Evolutionary conservation across 2,113 vertebrate species (phyloP).

Genomic region (Opisthocomus hoazin): DNA sequence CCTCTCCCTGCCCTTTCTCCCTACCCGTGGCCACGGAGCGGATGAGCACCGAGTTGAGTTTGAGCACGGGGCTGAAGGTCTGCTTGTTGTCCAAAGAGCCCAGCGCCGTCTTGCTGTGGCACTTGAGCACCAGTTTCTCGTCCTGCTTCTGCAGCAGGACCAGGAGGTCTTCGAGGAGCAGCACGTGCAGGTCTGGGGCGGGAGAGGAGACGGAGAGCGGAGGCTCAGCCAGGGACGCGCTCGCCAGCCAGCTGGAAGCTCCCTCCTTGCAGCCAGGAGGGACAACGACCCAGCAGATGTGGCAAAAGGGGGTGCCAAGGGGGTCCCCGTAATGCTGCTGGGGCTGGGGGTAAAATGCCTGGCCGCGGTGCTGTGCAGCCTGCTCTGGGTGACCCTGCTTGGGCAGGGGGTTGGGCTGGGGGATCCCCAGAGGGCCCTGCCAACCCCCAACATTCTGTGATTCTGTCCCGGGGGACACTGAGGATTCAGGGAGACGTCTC

Average conservation of each 20-base stretch:
- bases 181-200: constrained; percentile 83
- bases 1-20: too few species aligned
- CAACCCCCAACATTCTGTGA: too few species aligned
- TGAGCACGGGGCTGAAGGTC: constrained; percentile 86
- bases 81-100: constrained; percentile 81
- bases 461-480: not conserved
- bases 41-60: constrained; percentile 84
- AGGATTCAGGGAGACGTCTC: not conserved
- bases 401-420: too few species aligned
- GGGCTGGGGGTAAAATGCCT: not conserved
- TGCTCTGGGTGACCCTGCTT: too few species aligned
- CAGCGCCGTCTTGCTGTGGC: constrained; percentile 63
- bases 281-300: accelerated
- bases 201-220: accelerated
- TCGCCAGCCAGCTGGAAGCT: not conserved
- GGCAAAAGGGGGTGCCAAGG: not conserved
- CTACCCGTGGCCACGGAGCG: constrained; percentile 87
- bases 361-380: too few species aligned
- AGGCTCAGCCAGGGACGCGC: not conserved
- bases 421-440: too few species aligned
- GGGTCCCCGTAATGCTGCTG: not conserved
- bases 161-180: constrained; percentile 88
- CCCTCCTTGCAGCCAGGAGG: not conserved
- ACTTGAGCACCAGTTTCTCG: constrained; percentile 84
- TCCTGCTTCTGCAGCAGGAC: constrained; percentile 90